Percentiles rank a stretch among this genome's conserved stretches.
phyloP scores from a whole-genome alignment of 1,140 invertebrate genomes.

The Drosophila sp. region DNA sequence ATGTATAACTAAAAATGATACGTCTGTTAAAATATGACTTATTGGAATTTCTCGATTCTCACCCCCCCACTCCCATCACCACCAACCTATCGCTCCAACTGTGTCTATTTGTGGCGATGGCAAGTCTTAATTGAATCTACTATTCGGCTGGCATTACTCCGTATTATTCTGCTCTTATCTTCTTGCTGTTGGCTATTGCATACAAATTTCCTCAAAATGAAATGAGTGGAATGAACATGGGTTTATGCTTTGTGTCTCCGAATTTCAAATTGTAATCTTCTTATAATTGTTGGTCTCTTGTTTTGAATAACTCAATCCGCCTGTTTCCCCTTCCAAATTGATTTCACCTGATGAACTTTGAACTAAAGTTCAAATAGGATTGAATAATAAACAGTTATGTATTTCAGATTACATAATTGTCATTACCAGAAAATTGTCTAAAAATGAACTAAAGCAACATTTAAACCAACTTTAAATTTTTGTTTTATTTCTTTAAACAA shows the following conservation, averaged over 20 bases:
- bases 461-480: too few relatives aligned
- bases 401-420: too few relatives aligned
- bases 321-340: not conserved
- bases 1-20: conserved; percentile 41
- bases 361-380: not conserved
- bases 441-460: too few relatives aligned
- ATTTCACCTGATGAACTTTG: not conserved
- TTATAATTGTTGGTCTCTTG: conserved; percentile 13
- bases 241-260: conserved; percentile 2
- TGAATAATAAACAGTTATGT: not conserved
- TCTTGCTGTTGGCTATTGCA: conserved; percentile 23
- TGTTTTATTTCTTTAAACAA: too few relatives aligned
- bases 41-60: conserved; percentile 51
- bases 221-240: not conserved
- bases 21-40: conserved; percentile 53
- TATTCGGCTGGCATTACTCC: conserved; percentile 31
- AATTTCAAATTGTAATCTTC: conserved; percentile 36
- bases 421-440: too few relatives aligned
- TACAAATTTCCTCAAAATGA: conserved; percentile 27
- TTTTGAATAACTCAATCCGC: conserved; percentile 23
- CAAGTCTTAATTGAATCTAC: conserved; percentile 57
- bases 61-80: not conserved
- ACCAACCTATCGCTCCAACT: not conserved
- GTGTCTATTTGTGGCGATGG: conserved; percentile 5
- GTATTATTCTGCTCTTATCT: not conserved